phyloP scores from a whole-genome alignment of 2,113 vertebrate genomes.

The Brienomyrus longianalis region DNA sequence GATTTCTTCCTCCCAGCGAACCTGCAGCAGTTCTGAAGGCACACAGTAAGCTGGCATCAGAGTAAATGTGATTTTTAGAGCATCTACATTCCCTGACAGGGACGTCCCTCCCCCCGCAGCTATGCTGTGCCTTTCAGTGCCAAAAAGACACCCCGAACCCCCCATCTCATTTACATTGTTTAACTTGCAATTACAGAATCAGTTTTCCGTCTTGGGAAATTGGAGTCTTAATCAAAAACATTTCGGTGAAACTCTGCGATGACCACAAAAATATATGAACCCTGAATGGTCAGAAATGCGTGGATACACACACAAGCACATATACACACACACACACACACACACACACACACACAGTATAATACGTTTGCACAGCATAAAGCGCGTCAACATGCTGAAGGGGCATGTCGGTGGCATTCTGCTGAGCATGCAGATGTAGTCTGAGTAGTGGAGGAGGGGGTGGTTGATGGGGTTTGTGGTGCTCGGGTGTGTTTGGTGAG shows the following conservation, averaged over 20 bases:
- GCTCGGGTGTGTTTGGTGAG: constrained; percentile 35
- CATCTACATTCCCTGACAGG: neutral
- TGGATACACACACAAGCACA: constrained; percentile 28
- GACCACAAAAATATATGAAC: neutral
- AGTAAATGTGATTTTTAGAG: neutral
- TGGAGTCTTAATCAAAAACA: neutral
- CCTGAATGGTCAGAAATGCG: constrained; percentile 25
- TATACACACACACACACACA: neutral
- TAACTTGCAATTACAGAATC: neutral
- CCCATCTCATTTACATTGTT: neutral
- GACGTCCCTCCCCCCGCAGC: neutral
- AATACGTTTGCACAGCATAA: constrained; percentile 29
- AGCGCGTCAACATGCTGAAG: constrained; percentile 39
- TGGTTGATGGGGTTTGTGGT: constrained; percentile 30
- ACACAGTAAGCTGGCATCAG: neutral
- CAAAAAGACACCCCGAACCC: neutral
- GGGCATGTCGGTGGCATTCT: constrained; percentile 38
- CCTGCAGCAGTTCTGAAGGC: neutral
- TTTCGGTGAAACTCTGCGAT: neutral
- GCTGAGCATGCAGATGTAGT: constrained; percentile 55
- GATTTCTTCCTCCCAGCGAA: neutral
- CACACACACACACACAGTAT: neutral
- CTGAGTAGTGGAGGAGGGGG: neutral
- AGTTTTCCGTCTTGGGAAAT: neutral
- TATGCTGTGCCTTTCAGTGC: neutral